Conservation (phyloP, 2,888 invertebrate species). For the Galerucella calmariensis region DNA sequence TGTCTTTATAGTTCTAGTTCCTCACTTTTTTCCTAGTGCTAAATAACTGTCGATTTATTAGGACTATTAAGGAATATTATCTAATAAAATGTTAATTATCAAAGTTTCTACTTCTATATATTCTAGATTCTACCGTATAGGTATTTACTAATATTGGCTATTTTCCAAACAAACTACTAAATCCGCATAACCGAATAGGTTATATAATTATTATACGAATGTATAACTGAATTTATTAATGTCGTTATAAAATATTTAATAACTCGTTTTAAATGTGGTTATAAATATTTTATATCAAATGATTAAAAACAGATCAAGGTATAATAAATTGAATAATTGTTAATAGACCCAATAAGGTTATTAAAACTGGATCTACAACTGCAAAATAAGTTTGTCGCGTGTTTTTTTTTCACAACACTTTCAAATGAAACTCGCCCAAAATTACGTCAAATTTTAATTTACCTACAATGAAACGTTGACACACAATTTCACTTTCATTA, state of each 20-base stretch:
- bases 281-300: not conserved
- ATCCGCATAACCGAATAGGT: not conserved
- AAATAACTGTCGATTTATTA: no score
- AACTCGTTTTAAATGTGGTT: not conserved
- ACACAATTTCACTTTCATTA: not conserved
- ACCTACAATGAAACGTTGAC: not conserved
- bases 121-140: not conserved
- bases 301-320: not conserved
- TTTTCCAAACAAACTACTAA: not conserved
- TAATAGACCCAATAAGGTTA: not conserved
- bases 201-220: conserved; percentile 2
- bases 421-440: not conserved
- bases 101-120: not conserved
- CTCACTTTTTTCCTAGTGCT: no score
- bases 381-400: no score
- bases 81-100: no score
- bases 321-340: not conserved
- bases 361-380: not conserved
- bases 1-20: no score
- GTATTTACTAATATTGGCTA: not conserved
- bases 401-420: no score
- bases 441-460: not conserved
- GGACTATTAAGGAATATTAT: no score
- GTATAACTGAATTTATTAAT: not conserved
- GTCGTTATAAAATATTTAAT: not conserved